These are phyloP conservation scores for Papilio gigon DNA, from an alignment of 2,888 invertebrate species.

Conservation along the genomic window DNA sequence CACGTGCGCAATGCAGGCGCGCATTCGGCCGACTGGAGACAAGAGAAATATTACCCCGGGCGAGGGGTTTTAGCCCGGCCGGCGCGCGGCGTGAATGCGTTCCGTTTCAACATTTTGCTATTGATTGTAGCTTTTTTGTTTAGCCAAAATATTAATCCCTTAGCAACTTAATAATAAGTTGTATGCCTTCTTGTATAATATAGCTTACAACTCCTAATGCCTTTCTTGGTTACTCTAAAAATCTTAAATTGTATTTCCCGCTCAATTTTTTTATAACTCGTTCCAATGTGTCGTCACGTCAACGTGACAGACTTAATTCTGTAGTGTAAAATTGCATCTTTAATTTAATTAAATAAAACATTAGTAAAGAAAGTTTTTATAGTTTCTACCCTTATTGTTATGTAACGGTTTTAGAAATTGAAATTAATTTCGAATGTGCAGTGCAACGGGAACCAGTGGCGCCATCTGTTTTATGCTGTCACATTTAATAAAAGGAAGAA, in stretches of 20 bases:
- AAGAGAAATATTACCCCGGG: conserved; percentile 65
- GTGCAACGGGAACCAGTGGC: conserved; percentile 6
- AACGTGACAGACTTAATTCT: background rate
- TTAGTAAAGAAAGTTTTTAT: background rate
- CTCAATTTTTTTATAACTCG: background rate
- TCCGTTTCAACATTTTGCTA: conserved; percentile 59
- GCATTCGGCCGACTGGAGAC: conserved; percentile 69
- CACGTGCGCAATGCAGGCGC: conserved; percentile 57
- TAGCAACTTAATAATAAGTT: conserved; percentile 3
- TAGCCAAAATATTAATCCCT: conserved; percentile 33
- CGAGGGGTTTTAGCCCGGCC: conserved; percentile 72
- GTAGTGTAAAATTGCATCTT: background rate
- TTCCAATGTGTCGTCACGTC: no score
- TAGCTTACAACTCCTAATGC: background rate
- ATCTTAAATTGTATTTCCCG: background rate
- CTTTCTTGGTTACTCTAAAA: background rate
- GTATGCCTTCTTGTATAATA: background rate
- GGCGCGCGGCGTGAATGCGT: conserved; percentile 61
- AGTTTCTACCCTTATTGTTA: background rate
- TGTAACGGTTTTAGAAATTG: conserved; percentile 2
- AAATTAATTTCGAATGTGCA: conserved; percentile 11
- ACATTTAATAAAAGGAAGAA: conserved; percentile 47
- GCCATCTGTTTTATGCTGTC: conserved; percentile 33
- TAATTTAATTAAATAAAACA: background rate
- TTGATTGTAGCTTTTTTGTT: conserved; percentile 47